Base-by-base conservation (phyloP, 2,797 vertebrate genomes). In the Clarias pachynema region DNA sequence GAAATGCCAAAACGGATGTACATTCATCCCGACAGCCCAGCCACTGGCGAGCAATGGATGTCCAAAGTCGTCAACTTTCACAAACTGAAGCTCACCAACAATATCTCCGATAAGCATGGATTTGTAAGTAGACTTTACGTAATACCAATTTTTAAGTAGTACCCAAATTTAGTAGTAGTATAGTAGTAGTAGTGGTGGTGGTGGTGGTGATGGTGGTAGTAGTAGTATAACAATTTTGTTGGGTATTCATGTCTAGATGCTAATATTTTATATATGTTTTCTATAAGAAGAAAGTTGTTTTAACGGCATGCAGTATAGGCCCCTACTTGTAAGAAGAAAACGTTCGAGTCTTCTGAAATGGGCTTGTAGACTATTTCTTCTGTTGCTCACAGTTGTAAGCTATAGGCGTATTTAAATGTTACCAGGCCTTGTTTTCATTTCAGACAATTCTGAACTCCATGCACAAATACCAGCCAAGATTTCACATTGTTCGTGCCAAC, bases 1-100 rank as follows among this genome's bases (percentile, higher is more conserved):
- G 98, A 99, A 95, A 99, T 99, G 98, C 98, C 98, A 90, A 99
- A 99, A 94, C 94, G 98, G 95, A 98, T 99, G 98, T 99, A 99
- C 91, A 99, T 99, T 91, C 98, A 99, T 93, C 98, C 98, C 49
- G 98, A 99, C 95, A 99, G 97, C 92, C 98, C 98, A 1, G 98
- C 98, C 82, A 98, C 98, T 4, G 98, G 98, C 49, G 98, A 99
- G 87, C 98, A 99, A 93, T 99, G 98, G 98, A 99, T 99, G 98
- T 98, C 98, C 88, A 99, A 99, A 95, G 97, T 99, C 79, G 98
- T 99, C 92, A 99, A 98, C 92, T 99, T 99, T 93, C 98, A 99
- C 96, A 99, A 99, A 93, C 97, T 99, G 93, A 99, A 99, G 94
- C 96, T 99, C 93, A 99, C 98, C 69, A 99, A 99, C 89, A 99